Evolutionary conservation across 2,113 vertebrate species (phyloP).

Genomic region (Bubalus kerabau): DNA sequence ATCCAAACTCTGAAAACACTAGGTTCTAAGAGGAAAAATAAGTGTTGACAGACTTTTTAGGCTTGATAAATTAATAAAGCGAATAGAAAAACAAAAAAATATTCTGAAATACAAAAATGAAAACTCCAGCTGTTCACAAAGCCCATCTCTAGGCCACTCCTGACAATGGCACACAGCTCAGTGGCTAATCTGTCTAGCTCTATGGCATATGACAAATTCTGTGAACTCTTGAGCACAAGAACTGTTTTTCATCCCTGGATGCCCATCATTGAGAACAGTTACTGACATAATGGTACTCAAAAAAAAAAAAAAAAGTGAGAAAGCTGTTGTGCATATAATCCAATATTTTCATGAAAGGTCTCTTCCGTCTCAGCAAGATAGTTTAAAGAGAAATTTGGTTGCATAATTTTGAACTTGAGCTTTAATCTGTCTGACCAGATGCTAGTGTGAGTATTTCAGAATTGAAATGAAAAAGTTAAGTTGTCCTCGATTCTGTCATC

Average conservation of each 20-base stretch:
- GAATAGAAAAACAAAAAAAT: background rate
- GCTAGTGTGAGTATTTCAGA: background rate
- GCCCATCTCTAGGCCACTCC: background rate
- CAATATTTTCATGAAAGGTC: background rate
- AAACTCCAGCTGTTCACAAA: background rate
- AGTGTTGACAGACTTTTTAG: background rate
- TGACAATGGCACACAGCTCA: rapidly evolving
- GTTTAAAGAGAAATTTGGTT: background rate
- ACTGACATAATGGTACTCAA: background rate
- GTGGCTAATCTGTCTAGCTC: background rate
- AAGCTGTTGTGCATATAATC: background rate
- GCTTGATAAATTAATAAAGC: background rate
- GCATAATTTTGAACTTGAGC: background rate
- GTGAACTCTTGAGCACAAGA: background rate
- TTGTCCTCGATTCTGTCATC: background rate
- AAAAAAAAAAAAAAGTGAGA: background rate
- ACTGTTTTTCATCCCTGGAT: background rate
- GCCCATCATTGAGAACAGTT: background rate
- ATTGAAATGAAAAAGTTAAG: background rate
- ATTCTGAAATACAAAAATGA: background rate
- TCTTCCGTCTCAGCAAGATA: background rate
- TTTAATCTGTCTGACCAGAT: background rate
- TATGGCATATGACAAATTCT: background rate
- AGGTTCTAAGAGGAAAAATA: background rate
- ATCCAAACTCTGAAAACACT: background rate